Percentiles rank a stretch among this genome's conserved stretches.
phyloP scores from a whole-genome alignment of 2,113 vertebrate genomes.

The Myrmophylax atrothorax region DNA sequence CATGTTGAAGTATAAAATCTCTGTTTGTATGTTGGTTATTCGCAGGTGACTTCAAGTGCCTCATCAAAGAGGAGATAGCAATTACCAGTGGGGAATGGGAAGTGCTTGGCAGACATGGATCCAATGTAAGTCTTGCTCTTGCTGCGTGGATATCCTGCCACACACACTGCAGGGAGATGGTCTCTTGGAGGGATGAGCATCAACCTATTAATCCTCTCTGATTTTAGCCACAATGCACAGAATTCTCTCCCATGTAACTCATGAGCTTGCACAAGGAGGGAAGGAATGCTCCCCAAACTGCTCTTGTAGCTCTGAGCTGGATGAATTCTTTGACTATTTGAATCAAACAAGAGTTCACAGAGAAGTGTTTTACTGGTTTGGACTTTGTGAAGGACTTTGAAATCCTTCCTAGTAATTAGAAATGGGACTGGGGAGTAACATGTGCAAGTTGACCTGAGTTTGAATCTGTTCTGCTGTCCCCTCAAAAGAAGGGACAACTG shows the following conservation, averaged over 20 bases:
- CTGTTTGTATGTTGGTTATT: not conserved
- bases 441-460: not conserved
- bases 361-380: not conserved
- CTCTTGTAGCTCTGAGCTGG: not conserved
- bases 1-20: not conserved
- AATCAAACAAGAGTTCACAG: not conserved
- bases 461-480: not conserved
- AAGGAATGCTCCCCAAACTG: not conserved
- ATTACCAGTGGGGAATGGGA: conserved; percentile 85
- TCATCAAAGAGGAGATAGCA: conserved; percentile 79
- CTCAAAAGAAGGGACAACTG: not conserved
- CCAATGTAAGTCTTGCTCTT: conserved; percentile 73
- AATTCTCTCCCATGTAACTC: not conserved
- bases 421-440: not conserved
- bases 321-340: not conserved
- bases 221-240: not conserved
- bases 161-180: not conserved
- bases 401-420: not conserved
- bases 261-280: not conserved
- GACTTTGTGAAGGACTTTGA: not conserved
- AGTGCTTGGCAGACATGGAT: conserved; percentile 83
- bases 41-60: conserved; percentile 83
- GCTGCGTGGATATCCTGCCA: not conserved
- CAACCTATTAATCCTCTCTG: not conserved
- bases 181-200: not conserved